A percentile compares a stretch with the other conserved stretches of the same genome.
Conservation (phyloP, 2,888 invertebrate species). For the Pilophorus perplexus region DNA sequence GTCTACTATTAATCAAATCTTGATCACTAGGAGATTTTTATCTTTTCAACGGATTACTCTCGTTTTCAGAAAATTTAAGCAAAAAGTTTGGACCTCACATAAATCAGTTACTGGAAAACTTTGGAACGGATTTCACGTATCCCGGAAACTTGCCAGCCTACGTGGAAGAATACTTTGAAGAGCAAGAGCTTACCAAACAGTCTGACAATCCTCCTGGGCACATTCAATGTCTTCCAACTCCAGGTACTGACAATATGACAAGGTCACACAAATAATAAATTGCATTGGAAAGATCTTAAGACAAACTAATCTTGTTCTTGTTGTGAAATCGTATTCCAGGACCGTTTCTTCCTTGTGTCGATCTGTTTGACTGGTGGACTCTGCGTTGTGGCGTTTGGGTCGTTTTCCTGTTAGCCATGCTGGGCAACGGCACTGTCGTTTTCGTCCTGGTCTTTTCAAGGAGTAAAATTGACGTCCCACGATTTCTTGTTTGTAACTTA, state of each 20-base stretch:
- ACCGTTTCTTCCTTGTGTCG: constrained; percentile 92
- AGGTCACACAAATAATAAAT: too few relatives aligned
- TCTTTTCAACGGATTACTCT: too few relatives aligned
- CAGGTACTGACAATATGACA: too few relatives aligned
- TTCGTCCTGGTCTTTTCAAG: constrained; percentile 88
- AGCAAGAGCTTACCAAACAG: constrained; percentile 55
- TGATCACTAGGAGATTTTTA: too few relatives aligned
- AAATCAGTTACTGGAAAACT: constrained; percentile 67
- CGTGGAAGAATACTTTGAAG: constrained; percentile 71
- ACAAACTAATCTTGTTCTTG: neutral
- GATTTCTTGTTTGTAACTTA: constrained; percentile 93
- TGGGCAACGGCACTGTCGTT: constrained; percentile 94
- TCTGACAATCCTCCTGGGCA: constrained; percentile 53
- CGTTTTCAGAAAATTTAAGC: constrained; percentile 65
- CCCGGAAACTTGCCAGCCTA: constrained; percentile 68
- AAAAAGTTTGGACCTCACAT: constrained; percentile 67
- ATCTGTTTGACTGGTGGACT: constrained; percentile 97
- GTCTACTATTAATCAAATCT: too few relatives aligned
- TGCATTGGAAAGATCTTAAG: neutral
- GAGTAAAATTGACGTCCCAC: constrained; percentile 92
- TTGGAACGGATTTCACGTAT: constrained; percentile 67
- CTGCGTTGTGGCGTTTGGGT: constrained; percentile 95
- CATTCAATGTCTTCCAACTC: constrained; percentile 78
- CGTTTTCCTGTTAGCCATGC: constrained; percentile 89
- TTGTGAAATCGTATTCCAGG: constrained; percentile 62